These are phyloP conservation scores for Drosophila dunni DNA, from an alignment of 1,140 invertebrate species.

Conservation along the genomic window DNA sequence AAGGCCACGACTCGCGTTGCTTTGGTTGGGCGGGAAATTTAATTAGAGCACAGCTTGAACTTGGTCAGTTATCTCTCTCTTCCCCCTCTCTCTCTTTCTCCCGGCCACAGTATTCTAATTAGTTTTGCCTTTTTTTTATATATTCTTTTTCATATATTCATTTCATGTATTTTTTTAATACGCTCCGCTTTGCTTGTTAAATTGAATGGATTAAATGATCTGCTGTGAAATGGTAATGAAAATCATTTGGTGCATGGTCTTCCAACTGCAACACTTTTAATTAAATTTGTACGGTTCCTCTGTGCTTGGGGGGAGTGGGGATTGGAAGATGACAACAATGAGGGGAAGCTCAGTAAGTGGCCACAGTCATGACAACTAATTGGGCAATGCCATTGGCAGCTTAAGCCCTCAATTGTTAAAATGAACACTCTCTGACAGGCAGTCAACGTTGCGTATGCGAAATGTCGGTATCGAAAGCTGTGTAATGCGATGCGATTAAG, in stretches of 20 bases:
- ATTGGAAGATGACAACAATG: background rate
- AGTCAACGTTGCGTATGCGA: slow-evolving; percentile 40
- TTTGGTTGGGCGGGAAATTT: slow-evolving; percentile 27
- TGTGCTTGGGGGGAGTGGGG: background rate
- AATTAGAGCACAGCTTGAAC: slow-evolving; percentile 47
- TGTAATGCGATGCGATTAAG: slow-evolving; percentile 29
- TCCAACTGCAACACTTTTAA: slow-evolving; percentile 52
- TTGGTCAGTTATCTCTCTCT: background rate
- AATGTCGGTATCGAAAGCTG: slow-evolving; percentile 14
- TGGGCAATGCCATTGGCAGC: slow-evolving; percentile 32
- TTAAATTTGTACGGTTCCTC: slow-evolving; percentile 48
- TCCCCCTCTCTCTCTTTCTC: background rate
- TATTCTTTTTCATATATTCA: slow-evolving; percentile 1
- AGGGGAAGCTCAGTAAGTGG: slow-evolving; percentile 6
- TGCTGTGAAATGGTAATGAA: background rate
- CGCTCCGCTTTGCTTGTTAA: slow-evolving; percentile 8
- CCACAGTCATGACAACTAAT: slow-evolving; percentile 34
- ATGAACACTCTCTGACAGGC: slow-evolving; percentile 14
- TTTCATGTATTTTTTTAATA: slow-evolving; percentile 14
- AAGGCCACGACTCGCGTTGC: slow-evolving; percentile 21
- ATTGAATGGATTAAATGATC: slow-evolving; percentile 34
- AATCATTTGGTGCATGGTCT: slow-evolving; percentile 35
- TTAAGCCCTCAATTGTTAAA: slow-evolving; percentile 40
- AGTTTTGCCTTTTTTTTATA: slow-evolving; percentile 26
- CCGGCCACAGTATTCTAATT: slow-evolving; percentile 29